These are phyloP conservation scores for Drosophila grimshawi DNA, from an alignment of 1,140 invertebrate genomes.

Conservation along the genomic window DNA sequence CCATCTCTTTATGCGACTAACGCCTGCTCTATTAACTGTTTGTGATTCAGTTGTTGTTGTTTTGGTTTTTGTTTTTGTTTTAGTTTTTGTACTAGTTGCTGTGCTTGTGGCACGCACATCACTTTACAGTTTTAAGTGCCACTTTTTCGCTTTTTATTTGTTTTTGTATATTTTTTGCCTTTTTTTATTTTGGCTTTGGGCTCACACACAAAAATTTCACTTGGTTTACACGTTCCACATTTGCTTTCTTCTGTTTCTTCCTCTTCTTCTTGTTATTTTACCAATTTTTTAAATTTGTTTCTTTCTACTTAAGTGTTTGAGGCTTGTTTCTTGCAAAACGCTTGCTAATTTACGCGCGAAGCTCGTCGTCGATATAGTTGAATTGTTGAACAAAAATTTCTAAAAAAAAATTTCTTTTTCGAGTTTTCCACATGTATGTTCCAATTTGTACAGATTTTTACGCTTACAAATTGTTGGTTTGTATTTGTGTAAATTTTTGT, in stretches of 20 bases:
- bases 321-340: constrained; percentile 78
- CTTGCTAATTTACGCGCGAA: constrained; percentile 78
- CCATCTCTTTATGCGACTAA: constrained; percentile 65
- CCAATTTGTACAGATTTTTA: constrained; percentile 39
- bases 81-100: constrained; percentile 20
- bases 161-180: constrained; percentile 14
- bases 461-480: background rate
- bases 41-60: constrained; percentile 20
- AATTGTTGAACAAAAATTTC: constrained; percentile 46
- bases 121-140: constrained; percentile 77
- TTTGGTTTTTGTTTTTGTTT: constrained; percentile 11
- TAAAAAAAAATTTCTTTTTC: constrained; percentile 64
- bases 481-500: background rate
- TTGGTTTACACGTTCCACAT: constrained; percentile 55
- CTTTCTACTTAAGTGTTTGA: background rate
- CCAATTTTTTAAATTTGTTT: constrained; percentile 48
- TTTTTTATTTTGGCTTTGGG: constrained; percentile 5
- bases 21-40: constrained; percentile 28
- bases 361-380: constrained; percentile 50
- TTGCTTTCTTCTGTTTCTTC: background rate
- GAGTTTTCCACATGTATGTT: constrained; percentile 39
- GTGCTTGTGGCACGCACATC: constrained; percentile 63
- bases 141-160: constrained; percentile 44
- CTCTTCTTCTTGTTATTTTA: constrained; percentile 43
- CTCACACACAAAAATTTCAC: constrained; percentile 65